Percentiles rank a stretch among this genome's conserved stretches.
phyloP scores from a whole-genome alignment of 2,888 invertebrate genomes.

The Phasia obesa region DNA sequence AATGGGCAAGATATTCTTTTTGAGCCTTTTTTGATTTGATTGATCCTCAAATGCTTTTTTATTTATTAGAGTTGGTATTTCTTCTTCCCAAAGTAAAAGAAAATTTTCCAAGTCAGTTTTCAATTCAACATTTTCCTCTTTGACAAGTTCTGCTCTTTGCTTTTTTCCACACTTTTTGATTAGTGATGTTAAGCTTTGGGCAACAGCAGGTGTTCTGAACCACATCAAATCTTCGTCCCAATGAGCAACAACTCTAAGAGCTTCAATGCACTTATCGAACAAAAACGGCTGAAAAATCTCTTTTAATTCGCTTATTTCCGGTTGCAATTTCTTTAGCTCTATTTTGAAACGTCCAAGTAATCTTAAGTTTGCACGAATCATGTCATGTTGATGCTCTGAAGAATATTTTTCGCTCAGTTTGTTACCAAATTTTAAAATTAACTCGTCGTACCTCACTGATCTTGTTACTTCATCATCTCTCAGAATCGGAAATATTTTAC shows the following conservation, averaged over 20 bases:
- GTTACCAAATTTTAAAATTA: background rate
- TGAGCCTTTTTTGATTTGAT: background rate
- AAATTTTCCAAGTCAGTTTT: background rate
- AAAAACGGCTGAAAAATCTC: background rate
- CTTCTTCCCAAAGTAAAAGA: background rate
- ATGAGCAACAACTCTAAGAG: background rate
- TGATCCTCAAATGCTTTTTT: background rate
- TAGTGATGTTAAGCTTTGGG: background rate
- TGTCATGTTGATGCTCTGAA: background rate
- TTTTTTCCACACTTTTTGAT: constrained; percentile 5
- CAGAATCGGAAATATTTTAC: background rate
- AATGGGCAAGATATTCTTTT: background rate
- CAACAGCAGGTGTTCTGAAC: background rate
- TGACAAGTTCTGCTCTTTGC: background rate
- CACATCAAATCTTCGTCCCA: background rate
- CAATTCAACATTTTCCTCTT: background rate
- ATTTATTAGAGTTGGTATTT: background rate
- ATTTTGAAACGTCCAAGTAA: constrained; percentile 2
- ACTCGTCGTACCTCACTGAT: background rate
- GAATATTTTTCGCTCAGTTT: background rate
- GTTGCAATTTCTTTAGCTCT: background rate
- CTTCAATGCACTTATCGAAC: background rate
- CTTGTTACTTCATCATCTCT: background rate
- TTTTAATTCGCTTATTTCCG: constrained; percentile 1
- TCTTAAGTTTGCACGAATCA: background rate